A percentile compares a stretch with the other conserved stretches of the same genome.
These are phyloP conservation scores for Colostygia pectinataria DNA, from an alignment of 2,888 invertebrate genomes.

Conservation along the genomic window DNA sequence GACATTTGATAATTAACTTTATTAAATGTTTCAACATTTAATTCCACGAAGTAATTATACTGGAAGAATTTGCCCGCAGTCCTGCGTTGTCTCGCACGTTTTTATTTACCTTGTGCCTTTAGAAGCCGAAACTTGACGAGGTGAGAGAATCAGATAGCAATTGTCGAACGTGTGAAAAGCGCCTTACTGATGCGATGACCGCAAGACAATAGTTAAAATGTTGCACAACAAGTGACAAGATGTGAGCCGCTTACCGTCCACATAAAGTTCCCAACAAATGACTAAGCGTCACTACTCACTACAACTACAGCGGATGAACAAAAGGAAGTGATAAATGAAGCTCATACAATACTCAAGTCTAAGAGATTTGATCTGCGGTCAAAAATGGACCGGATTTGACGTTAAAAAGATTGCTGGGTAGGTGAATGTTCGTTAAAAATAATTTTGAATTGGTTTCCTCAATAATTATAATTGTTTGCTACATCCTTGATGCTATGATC, in stretches of 20 bases:
- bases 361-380: constrained; percentile 17
- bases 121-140: too few relatives aligned
- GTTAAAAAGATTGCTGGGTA: not conserved
- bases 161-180: too few relatives aligned
- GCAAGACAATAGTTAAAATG: constrained; percentile 41
- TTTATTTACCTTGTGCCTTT: too few relatives aligned
- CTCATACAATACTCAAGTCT: constrained; percentile 32
- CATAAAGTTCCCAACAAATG: constrained; percentile 44
- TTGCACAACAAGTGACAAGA: constrained; percentile 45
- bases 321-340: constrained; percentile 49
- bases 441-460: too few relatives aligned
- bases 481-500: too few relatives aligned
- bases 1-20: too few relatives aligned
- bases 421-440: not conserved
- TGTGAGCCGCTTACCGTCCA: constrained; percentile 39
- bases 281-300: constrained; percentile 38
- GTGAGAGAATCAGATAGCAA: too few relatives aligned
- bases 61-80: too few relatives aligned
- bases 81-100: too few relatives aligned
- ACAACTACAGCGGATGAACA: constrained; percentile 38
- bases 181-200: constrained; percentile 20
- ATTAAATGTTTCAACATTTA: too few relatives aligned
- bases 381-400: constrained; percentile 28
- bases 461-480: too few relatives aligned
- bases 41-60: too few relatives aligned